A percentile compares a stretch with the other conserved stretches of the same genome.
phyloP scores from a whole-genome alignment of 1,140 invertebrate species.

The Myzus persicae region DNA sequence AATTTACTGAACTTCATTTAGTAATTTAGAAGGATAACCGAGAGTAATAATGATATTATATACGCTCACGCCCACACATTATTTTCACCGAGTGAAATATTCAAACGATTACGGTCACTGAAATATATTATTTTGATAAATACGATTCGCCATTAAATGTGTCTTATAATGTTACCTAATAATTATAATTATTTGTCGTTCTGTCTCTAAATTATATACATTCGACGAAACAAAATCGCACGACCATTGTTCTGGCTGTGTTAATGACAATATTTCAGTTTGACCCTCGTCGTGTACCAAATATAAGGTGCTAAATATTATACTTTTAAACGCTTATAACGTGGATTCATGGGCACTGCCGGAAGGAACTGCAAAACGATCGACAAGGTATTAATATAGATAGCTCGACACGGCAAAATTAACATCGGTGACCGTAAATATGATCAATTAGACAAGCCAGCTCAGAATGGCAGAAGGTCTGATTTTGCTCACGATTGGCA shows the following conservation, averaged over 20 bases:
- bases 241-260: background rate
- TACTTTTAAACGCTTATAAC: background rate
- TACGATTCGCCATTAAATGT: background rate
- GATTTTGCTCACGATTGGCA: conserved; percentile 14
- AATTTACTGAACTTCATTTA: background rate
- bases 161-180: background rate
- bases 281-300: background rate
- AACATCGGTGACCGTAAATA: background rate
- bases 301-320: background rate
- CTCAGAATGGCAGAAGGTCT: background rate
- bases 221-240: background rate
- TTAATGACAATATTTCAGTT: background rate
- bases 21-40: background rate
- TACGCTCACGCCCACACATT: background rate
- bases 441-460: conserved; percentile 36
- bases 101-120: background rate
- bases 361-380: background rate
- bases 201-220: background rate
- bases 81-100: background rate
- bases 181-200: background rate
- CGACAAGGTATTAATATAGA: background rate
- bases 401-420: background rate
- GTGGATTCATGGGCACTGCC: background rate
- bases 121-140: background rate
- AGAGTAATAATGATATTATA: background rate